Evolutionary conservation across 2,113 vertebrate species (phyloP).

Genomic region (Irena cyanogastra): DNA sequence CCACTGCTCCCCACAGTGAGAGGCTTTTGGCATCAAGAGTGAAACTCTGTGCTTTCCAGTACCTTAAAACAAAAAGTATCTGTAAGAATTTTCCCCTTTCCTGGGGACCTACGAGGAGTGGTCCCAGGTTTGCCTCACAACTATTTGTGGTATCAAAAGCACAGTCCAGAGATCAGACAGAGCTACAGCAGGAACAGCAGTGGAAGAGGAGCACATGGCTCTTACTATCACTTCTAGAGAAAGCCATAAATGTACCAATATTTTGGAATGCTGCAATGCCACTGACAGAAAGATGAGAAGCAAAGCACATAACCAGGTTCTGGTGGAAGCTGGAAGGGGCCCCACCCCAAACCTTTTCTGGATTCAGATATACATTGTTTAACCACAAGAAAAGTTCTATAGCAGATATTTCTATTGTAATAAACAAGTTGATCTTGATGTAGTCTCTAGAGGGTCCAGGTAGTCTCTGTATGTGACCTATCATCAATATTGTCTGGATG

Average conservation of each 20-base stretch:
- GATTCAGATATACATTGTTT: neutral
- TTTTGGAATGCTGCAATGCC: neutral
- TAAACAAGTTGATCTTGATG: neutral
- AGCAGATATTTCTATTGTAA: neutral
- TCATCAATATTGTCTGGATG: neutral
- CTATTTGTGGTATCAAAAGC: neutral
- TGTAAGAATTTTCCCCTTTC: neutral
- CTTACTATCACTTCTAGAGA: neutral
- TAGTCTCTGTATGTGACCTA: neutral
- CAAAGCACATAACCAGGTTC: neutral
- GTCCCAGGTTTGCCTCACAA: neutral
- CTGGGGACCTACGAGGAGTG: fast-evolving
- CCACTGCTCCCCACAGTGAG: neutral
- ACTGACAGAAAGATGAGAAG: neutral
- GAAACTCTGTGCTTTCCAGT: neutral
- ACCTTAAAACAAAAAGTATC: neutral
- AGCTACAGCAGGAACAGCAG: neutral
- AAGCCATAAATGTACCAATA: neutral
- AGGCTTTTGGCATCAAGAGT: neutral
- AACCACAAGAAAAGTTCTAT: neutral
- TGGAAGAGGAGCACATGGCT: neutral
- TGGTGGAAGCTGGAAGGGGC: neutral
- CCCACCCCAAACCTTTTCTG: neutral
- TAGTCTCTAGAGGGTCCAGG: neutral
- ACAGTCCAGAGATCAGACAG: neutral